Percentiles rank a stretch among this genome's conserved stretches.
These are phyloP conservation scores for Nesidiocoris tenuis DNA, from an alignment of 2,888 invertebrate species.

Conservation along the genomic window DNA sequence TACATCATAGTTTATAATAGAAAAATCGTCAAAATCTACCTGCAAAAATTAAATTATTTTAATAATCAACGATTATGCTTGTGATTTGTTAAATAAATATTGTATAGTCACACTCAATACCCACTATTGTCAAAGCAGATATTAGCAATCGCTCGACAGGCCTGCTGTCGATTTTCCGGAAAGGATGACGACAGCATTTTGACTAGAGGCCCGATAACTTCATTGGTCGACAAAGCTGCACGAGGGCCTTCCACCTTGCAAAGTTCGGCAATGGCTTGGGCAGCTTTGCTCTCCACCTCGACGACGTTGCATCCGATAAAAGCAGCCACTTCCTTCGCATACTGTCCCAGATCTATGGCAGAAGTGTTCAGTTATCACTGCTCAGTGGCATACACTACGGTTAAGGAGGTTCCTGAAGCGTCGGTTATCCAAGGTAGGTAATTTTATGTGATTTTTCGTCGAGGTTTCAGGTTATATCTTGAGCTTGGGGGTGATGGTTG, in stretches of 20 bases:
- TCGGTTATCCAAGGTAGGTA: no score
- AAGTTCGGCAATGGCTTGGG: slow-evolving; percentile 77
- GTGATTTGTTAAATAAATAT: no score
- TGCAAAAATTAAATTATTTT: no score
- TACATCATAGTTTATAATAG: no score
- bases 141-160: slow-evolving; percentile 81
- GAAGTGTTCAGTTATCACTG: no score
- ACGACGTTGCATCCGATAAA: slow-evolving; percentile 48
- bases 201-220: slow-evolving; percentile 48
- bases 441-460: no score
- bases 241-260: slow-evolving; percentile 76
- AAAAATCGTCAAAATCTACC: no score
- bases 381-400: no score
- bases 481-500: no score
- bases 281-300: slow-evolving; percentile 56
- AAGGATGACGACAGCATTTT: slow-evolving; percentile 46
- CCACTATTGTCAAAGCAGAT: slow-evolving; percentile 83
- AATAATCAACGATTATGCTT: no score
- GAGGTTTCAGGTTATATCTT: no score
- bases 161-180: slow-evolving; percentile 61
- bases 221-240: slow-evolving; percentile 51
- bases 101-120: not conserved
- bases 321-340: slow-evolving; percentile 46
- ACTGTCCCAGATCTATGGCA: slow-evolving; percentile 43
- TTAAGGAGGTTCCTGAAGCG: no score